phyloP scores from a whole-genome alignment of 2,113 vertebrate genomes.

The Hyaena hyaena region DNA sequence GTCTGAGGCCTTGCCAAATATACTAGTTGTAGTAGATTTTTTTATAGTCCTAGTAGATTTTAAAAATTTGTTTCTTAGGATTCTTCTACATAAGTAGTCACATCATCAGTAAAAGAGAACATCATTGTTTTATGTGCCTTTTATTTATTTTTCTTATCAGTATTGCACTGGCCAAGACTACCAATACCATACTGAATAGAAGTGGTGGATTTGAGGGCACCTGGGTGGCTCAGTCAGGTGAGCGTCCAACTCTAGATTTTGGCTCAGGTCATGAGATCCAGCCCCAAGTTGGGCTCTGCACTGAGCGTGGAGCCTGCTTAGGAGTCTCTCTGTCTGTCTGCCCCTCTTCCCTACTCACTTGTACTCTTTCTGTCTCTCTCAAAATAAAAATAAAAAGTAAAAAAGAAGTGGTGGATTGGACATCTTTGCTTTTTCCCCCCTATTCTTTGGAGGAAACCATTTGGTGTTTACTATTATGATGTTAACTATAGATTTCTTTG shows the following conservation, averaged over 20 bases:
- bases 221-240: too few relatives aligned
- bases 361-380: too few relatives aligned
- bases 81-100: not conserved
- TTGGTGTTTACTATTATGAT: not conserved
- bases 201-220: not conserved
- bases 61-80: not conserved
- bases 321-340: too few relatives aligned
- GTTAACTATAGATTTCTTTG: not conserved
- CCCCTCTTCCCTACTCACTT: too few relatives aligned
- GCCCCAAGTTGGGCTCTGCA: too few relatives aligned
- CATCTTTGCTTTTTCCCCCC: not conserved
- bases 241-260: too few relatives aligned
- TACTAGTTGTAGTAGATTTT: not conserved
- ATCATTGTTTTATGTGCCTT: not conserved
- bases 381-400: too few relatives aligned
- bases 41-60: not conserved
- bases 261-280: too few relatives aligned
- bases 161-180: not conserved
- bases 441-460: not conserved
- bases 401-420: not conserved
- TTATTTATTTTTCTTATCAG: not conserved
- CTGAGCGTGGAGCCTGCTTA: too few relatives aligned
- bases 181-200: not conserved
- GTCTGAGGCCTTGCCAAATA: not conserved
- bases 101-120: not conserved